Percentiles rank a stretch among this genome's conserved stretches.
Conservation (phyloP, 2,888 invertebrate genomes). For the Aporophyla nigra region DNA sequence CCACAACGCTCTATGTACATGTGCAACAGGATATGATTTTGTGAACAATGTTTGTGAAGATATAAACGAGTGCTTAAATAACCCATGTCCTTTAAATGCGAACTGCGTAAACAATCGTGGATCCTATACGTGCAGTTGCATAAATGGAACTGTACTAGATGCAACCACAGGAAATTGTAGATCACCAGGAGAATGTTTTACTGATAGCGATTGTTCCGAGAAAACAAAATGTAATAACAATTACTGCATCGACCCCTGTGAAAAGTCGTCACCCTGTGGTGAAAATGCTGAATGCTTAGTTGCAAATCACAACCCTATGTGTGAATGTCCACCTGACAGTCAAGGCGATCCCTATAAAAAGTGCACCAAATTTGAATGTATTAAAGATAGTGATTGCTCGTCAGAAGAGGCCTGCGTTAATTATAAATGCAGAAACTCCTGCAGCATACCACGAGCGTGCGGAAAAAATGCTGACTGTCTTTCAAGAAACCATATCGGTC, state of each 20-base stretch:
- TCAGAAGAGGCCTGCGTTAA: constrained; percentile 94
- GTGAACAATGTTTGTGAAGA: constrained; percentile 93
- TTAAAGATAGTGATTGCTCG: constrained; percentile 94
- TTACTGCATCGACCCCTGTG: constrained; percentile 95
- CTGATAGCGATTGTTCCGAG: constrained; percentile 95
- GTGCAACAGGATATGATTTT: constrained; percentile 94
- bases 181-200: constrained; percentile 95
- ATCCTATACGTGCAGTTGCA: constrained; percentile 94
- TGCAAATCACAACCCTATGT: constrained; percentile 93
- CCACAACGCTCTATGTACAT: constrained; percentile 94
- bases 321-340: constrained; percentile 94
- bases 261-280: constrained; percentile 92
- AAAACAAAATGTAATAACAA: constrained; percentile 94
- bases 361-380: constrained; percentile 94
- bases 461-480: constrained; percentile 95
- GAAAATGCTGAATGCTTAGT: constrained; percentile 94
- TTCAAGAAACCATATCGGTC: constrained; percentile 94
- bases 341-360: constrained; percentile 94
- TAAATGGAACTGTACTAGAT: constrained; percentile 95
- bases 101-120: constrained; percentile 95
- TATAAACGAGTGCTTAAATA: constrained; percentile 94
- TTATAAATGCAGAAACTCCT: constrained; percentile 95
- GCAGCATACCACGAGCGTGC: constrained; percentile 95
- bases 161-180: constrained; percentile 93
- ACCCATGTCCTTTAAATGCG: constrained; percentile 95